Percentiles rank a stretch among this genome's conserved stretches.
These are phyloP conservation scores for Ectobius pallidus DNA, from an alignment of 2,888 invertebrate species.

Conservation along the genomic window DNA sequence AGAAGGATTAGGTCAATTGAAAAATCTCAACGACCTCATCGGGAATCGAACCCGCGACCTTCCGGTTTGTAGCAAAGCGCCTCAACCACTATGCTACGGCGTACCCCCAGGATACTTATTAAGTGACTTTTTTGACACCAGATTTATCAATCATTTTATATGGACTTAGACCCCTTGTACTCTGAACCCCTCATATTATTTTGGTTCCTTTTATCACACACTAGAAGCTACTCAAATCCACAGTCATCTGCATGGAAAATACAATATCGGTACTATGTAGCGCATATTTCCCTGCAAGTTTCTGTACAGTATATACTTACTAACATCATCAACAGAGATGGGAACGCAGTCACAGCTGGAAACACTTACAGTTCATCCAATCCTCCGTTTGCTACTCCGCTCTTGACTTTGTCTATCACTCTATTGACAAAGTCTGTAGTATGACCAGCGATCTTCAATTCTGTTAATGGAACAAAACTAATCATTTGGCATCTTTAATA, in stretches of 20 bases:
- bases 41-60: too few species aligned
- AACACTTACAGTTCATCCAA: constrained; percentile 70
- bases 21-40: too few species aligned
- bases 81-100: too few species aligned
- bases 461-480: too few species aligned
- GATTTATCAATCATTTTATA: too few species aligned
- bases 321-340: not conserved
- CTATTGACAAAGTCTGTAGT: constrained; percentile 94
- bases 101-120: too few species aligned
- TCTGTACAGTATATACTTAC: constrained; percentile 19
- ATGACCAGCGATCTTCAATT: constrained; percentile 85
- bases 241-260: constrained; percentile 18
- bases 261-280: constrained; percentile 25
- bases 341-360: not conserved
- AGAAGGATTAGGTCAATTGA: too few species aligned
- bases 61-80: too few species aligned
- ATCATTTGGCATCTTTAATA: too few species aligned
- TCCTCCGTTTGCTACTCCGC: constrained; percentile 78
- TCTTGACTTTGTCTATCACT: constrained; percentile 84
- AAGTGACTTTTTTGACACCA: too few species aligned
- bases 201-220: not conserved
- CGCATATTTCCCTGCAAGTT: constrained; percentile 12
- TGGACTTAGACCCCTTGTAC: too few species aligned
- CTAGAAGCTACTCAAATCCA: constrained; percentile 8
- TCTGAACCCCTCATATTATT: too few species aligned